Conservation (phyloP, 2,797 vertebrate genomes). For the Sylvilagus floridanus region DNA sequence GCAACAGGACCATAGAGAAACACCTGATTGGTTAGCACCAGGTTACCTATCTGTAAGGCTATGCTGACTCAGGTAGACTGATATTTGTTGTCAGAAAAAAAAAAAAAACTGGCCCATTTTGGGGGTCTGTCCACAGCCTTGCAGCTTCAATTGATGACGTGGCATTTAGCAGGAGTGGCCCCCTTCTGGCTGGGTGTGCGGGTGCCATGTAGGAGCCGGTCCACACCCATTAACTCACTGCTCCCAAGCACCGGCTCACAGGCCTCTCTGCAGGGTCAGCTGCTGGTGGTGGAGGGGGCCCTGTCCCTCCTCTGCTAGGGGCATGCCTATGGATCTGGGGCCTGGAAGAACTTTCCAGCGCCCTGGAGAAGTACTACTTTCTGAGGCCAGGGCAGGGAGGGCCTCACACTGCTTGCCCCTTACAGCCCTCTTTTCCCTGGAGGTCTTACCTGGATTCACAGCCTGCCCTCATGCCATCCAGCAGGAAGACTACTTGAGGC, state of each 20-base stretch:
- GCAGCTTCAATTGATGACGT: neutral
- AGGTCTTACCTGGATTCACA: neutral
- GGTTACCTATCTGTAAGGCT: neutral
- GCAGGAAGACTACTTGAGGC: neutral
- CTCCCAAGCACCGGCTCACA: accelerated
- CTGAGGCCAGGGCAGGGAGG: neutral
- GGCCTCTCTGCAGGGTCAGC: neutral
- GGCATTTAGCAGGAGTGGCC: neutral
- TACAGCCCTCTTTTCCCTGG: neutral
- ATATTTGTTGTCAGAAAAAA: neutral
- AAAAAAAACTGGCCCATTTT: neutral
- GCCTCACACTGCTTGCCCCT: neutral
- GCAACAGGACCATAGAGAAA: neutral
- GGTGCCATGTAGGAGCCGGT: neutral
- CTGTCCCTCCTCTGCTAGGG: too few relatives aligned
- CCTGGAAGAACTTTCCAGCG: neutral
- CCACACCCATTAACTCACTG: too few relatives aligned
- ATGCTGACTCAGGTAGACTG: neutral
- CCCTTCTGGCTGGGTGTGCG: neutral
- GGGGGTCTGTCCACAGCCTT: neutral
- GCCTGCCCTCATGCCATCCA: neutral
- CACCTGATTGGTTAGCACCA: too few relatives aligned
- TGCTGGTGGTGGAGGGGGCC: neutral
- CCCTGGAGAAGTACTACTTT: too few relatives aligned
- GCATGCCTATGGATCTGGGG: accelerated